Conservation (phyloP, 2,888 invertebrate genomes). For the Buathra laborator region DNA sequence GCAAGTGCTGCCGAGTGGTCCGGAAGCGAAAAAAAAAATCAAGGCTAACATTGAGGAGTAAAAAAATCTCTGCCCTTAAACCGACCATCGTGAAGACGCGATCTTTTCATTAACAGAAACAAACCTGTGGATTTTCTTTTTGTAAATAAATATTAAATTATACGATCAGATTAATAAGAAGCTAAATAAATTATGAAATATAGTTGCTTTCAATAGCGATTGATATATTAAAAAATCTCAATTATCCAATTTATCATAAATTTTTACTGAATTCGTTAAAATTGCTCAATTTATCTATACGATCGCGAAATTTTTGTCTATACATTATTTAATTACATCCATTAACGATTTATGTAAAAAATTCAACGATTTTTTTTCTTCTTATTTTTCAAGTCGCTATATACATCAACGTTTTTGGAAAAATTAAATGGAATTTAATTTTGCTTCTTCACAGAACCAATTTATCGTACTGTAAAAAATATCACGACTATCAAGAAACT, state of each 20-base stretch:
- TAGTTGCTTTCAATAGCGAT: not conserved
- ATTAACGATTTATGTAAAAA: too few relatives aligned
- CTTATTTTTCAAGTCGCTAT: too few relatives aligned
- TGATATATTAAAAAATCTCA: too few relatives aligned
- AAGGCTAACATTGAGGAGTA: slow-evolving; percentile 10
- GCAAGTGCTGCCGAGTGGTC: slow-evolving; percentile 29
- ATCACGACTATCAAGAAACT: not conserved
- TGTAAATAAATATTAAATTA: not conserved
- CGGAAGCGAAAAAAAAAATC: not conserved
- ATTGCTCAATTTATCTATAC: too few relatives aligned
- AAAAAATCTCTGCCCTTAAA: not conserved
- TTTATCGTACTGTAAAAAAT: not conserved
- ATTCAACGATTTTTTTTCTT: too few relatives aligned
- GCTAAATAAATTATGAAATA: not conserved
- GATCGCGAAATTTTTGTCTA: too few relatives aligned
- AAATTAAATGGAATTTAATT: not conserved
- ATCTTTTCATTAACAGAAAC: not conserved
- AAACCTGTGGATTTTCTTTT: slow-evolving; percentile 10
- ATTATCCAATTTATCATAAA: too few relatives aligned
- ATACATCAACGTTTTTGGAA: too few relatives aligned
- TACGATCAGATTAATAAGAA: not conserved
- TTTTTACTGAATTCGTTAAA: too few relatives aligned
- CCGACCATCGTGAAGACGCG: not conserved
- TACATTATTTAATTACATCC: too few relatives aligned
- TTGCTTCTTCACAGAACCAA: not conserved